A percentile compares a stretch with the other conserved stretches of the same genome.
Conservation (phyloP, 2,888 invertebrate species). For the Drosophila mimetica region DNA sequence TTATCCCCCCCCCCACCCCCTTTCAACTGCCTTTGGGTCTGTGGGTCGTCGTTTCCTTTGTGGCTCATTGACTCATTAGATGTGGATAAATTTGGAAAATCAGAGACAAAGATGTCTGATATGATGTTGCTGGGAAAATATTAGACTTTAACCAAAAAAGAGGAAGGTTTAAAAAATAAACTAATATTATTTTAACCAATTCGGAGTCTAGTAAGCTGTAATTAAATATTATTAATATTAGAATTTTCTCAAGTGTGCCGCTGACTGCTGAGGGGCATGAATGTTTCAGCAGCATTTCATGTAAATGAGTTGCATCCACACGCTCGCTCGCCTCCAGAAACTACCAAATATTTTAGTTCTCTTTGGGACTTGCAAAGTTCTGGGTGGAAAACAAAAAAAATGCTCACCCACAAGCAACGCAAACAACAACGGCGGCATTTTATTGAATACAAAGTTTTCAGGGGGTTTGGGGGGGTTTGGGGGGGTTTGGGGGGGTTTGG, state of each 20-base stretch:
- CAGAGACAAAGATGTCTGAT: slow-evolving; percentile 53
- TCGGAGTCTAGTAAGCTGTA: too few species aligned
- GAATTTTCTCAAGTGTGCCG: slow-evolving; percentile 64
- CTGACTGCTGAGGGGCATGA: slow-evolving; percentile 38
- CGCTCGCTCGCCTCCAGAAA: slow-evolving; percentile 12
- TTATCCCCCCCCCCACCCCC: too few species aligned
- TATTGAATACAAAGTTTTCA: slow-evolving; percentile 55
- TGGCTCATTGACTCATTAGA: slow-evolving; percentile 71
- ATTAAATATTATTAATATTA: too few species aligned
- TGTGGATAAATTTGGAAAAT: slow-evolving; percentile 61
- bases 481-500: slow-evolving; percentile 18
- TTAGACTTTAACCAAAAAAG: too few species aligned
- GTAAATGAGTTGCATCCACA: slow-evolving; percentile 50
- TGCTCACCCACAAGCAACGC: slow-evolving; percentile 8
- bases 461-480: too few species aligned
- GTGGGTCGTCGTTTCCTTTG: slow-evolving; percentile 50
- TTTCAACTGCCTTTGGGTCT: slow-evolving; percentile 6
- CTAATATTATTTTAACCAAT: too few species aligned
- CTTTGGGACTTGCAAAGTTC: slow-evolving; percentile 18
- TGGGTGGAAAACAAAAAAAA: slow-evolving; percentile 2
- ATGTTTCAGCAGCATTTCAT: slow-evolving; percentile 59
- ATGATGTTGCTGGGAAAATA: slow-evolving; percentile 4
- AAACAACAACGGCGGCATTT: slow-evolving; percentile 36
- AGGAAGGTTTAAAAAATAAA: too few species aligned
- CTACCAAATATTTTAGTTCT: slow-evolving; percentile 9